Evolutionary conservation across 2,888 invertebrate species (phyloP), one percentile per base, ranked within the genome.

Genomic region (Plusia festucae): DNA sequence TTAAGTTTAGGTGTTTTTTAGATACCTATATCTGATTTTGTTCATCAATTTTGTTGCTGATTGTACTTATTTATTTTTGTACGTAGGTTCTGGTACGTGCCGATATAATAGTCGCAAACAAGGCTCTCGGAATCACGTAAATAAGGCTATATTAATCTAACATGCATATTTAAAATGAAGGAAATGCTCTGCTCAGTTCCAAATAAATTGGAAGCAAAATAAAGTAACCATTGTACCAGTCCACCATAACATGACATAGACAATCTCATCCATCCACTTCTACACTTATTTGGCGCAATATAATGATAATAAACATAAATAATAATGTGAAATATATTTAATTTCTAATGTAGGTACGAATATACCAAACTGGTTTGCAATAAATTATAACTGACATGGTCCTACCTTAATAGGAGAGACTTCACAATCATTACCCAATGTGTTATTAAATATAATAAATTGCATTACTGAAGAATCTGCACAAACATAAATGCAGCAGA

Each of bases 241-340:
- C 61, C 58, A 65, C 24, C 65, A 63, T 24, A 64, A 68, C 71
- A 74, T 62, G 46, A 68, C 70, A 66, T 70, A 68, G 65, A 71
- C 65, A 70, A 68, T 66, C 63, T 52, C 58, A 56, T 40, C 68
- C 65, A 72, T 63, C 57, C 67, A 66, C 60, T 57, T 58, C 71
- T 60, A 76, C 64, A 73, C 65, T 73, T 73, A 85, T 88, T 90
- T 88, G 90, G 88, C 88, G 88, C 78, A 85, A 81, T 77, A 77
- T 88, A 88, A 89, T 88, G 87, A 85, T 88, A 83, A 71, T 77
- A 66, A 56, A 73, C 40, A 61, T 67, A 68, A 54, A 57, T 63
- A 61, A 70, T 67, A n/a, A 56, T 56, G 56, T 20, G 60, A 16
- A 18, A 44, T 24, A 32, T 51, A 44, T 59, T 53, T 30, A 22